phyloP scores from a whole-genome alignment of 2,797 vertebrate genomes.

The Diplodus sargus region DNA sequence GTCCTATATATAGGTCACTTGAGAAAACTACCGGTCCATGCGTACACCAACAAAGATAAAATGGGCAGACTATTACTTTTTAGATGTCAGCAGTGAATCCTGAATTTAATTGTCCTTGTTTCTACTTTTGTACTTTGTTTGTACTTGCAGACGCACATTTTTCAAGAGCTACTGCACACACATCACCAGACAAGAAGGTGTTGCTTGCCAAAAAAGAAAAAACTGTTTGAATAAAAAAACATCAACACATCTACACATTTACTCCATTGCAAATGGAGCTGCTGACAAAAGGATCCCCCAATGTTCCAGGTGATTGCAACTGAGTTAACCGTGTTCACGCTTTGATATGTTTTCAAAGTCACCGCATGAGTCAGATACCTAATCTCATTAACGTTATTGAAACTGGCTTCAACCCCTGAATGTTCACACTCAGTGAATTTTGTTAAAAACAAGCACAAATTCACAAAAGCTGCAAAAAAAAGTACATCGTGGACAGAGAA shows the following conservation, averaged over 20 bases:
- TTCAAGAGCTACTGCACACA: neutral
- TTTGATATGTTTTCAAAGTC: neutral
- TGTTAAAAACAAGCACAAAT: neutral
- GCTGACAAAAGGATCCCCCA: conserved; percentile 5
- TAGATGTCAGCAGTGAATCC: conserved; percentile 7
- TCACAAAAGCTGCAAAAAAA: too few species aligned
- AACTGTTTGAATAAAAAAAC: neutral
- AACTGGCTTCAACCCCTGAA: neutral
- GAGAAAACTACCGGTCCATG: conserved; percentile 20
- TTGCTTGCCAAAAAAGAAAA: conserved; percentile 15
- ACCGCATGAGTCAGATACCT: neutral
- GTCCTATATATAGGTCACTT: conserved; percentile 32
- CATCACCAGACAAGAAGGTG: neutral
- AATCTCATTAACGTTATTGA: neutral
- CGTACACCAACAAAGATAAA: conserved; percentile 4
- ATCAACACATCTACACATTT: neutral
- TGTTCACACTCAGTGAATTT: neutral
- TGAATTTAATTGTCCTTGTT: neutral
- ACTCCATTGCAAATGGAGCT: neutral
- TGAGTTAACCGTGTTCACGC: neutral
- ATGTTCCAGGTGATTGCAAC: neutral
- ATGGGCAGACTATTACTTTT: neutral
- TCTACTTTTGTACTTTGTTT: neutral
- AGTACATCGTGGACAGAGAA: too few species aligned
- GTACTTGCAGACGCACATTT: neutral